phyloP scores from a whole-genome alignment of 2,888 invertebrate genomes.

The Pheosia gnoma region DNA sequence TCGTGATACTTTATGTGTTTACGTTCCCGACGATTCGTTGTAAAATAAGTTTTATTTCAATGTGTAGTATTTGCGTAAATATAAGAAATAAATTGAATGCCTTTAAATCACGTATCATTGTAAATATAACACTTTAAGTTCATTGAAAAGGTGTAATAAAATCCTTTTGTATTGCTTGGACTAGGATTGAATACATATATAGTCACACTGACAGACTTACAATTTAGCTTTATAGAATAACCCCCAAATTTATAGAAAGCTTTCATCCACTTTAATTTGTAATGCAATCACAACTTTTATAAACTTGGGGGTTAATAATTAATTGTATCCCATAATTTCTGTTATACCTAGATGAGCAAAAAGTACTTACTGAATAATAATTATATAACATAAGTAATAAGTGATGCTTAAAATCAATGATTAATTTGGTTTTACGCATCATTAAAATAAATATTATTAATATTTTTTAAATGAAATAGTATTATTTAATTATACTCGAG shows the following conservation, averaged over 20 bases:
- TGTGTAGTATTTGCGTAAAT: no score
- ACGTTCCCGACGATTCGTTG: no score
- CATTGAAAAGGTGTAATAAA: slow-evolving; percentile 12
- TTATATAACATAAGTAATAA: slow-evolving; percentile 27
- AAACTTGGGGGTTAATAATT: no score
- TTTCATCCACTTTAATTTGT: no score
- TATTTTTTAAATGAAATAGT: slow-evolving; percentile 22
- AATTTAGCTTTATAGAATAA: slow-evolving; percentile 2
- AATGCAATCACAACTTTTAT: no score
- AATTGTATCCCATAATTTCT: no score
- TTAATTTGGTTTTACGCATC: slow-evolving; percentile 34
- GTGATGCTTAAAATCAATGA: slow-evolving; percentile 37
- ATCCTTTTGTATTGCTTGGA: slow-evolving; percentile 27
- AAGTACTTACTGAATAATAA: slow-evolving; percentile 1
- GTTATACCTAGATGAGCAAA: background rate
- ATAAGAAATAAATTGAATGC: no score
- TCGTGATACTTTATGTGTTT: no score
- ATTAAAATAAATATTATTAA: slow-evolving; percentile 18
- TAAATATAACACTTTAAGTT: no score
- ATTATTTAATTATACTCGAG: slow-evolving; percentile 31
- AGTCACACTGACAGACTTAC: slow-evolving; percentile 43
- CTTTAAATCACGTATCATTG: no score
- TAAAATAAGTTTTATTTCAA: no score
- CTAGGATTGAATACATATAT: slow-evolving; percentile 49
- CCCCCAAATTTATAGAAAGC: no score